Percentiles rank a stretch among this genome's conserved stretches.
phyloP scores from a whole-genome alignment of 2,888 invertebrate genomes.

The Dolichopus griseipennis region DNA sequence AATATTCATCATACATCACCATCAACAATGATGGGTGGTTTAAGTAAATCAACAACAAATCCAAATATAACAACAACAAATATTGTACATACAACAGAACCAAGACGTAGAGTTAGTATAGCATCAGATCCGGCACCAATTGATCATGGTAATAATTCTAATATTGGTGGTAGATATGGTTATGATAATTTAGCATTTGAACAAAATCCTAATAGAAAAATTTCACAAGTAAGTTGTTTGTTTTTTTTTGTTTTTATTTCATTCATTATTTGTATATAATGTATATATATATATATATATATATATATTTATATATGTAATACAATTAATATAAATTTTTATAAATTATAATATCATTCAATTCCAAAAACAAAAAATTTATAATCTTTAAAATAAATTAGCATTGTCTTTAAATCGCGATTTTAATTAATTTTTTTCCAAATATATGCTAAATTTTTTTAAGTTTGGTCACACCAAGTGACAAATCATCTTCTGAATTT shows the following conservation, averaged over 20 bases:
- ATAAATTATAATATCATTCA: too few relatives aligned
- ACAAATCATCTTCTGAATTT: too few relatives aligned
- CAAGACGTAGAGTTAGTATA: slow-evolving; percentile 54
- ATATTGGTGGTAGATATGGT: slow-evolving; percentile 39
- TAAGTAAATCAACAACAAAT: slow-evolving; percentile 19
- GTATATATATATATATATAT: too few relatives aligned
- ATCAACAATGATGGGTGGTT: slow-evolving; percentile 18
- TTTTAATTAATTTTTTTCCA: too few relatives aligned
- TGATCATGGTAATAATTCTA: slow-evolving; percentile 29
- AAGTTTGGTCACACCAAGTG: too few relatives aligned
- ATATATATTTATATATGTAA: too few relatives aligned
- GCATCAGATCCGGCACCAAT: slow-evolving; percentile 48
- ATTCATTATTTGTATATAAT: too few relatives aligned
- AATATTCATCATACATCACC: slow-evolving; percentile 12
- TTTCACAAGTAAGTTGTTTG: slow-evolving; percentile 37
- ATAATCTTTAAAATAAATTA: too few relatives aligned
- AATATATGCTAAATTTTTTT: too few relatives aligned
- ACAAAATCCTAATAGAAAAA: slow-evolving; percentile 46
- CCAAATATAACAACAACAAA: slow-evolving; percentile 19
- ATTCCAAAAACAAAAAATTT: too few relatives aligned
- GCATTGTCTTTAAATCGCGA: too few relatives aligned
- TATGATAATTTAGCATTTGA: slow-evolving; percentile 60
- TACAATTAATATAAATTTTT: too few relatives aligned
- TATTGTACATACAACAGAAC: slow-evolving; percentile 35
- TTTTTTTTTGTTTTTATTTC: slow-evolving; percentile 13